Evolutionary conservation across 1,140 invertebrate species (phyloP), one percentile per base, ranked within the genome.

Genomic region (Globodera rostochiensis): DNA sequence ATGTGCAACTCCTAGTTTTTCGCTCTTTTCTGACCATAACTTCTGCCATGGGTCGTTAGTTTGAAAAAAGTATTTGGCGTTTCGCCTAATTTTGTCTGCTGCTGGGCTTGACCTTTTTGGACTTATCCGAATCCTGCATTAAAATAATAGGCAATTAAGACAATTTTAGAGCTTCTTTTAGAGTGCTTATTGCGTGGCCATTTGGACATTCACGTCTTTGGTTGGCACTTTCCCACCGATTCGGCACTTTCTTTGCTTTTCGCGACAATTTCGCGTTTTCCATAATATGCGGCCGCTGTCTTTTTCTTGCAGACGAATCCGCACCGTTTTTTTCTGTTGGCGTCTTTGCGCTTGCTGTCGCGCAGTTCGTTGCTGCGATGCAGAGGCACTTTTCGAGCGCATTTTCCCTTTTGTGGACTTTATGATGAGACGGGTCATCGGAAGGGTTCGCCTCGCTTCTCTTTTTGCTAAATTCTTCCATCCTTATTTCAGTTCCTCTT

Each of bases 401-500:
- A 78, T 78, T 69, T 78, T 78, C 25, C 77, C 77, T 46, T 36
- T 78, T 47, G 77, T 82, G 7, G 79, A 82, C 47, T 82, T 74
- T 53, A 74, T 82, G 21, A 76, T 82, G 4, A 46, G 80, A 71
- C 80, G 49, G 21, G 71, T 82, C 60, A 70, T 82, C 50, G 81
- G 81, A 73, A 84, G 78, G 82, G 81, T 82, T 15, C 47, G 71
- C 73, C 5, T 13, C 69, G 11, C 15, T 67, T 82, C 6, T 49
- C 45, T 45, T 80, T 77, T 50, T 11, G 49, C 36, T 46, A 46
- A 82, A 46, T 69, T 45, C 36, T 15, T 36, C 69, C 53, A 78
- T n/a, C n/a, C 9, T 19, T 83, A 87, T 36, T 36, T 86, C 80
- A 88, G 87, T 76, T 90, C 67, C 74, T 88, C 6, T 81, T 90